These are phyloP conservation scores for Stenichneumon culpator DNA, from an alignment of 2,888 invertebrate species.

Conservation along the genomic window DNA sequence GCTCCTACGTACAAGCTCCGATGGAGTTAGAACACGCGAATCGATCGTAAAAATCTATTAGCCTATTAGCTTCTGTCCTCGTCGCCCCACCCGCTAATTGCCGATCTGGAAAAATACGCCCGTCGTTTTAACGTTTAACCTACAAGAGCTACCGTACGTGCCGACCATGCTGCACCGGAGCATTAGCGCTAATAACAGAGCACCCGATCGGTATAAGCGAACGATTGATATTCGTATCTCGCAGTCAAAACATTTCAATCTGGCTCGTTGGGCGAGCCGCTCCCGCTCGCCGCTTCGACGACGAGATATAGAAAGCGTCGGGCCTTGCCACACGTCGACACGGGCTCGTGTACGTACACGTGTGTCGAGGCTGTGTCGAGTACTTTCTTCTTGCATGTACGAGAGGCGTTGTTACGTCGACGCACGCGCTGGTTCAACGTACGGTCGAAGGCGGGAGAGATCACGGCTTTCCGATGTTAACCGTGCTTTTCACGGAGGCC, in stretches of 20 bases:
- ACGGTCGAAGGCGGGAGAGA: constrained; percentile 27
- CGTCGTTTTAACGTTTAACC: constrained; percentile 26
- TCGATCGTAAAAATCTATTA: constrained; percentile 59
- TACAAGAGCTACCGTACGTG: constrained; percentile 14
- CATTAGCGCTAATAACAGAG: constrained; percentile 12
- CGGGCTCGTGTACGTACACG: constrained; percentile 30
- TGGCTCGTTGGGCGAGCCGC: constrained; percentile 12
- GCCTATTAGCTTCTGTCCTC: constrained; percentile 55
- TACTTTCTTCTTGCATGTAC: constrained; percentile 67
- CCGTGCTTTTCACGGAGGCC: constrained; percentile 1
- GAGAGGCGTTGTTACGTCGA: constrained; percentile 37
- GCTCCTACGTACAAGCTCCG: constrained; percentile 6
- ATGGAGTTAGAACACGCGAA: constrained; percentile 59
- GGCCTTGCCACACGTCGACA: constrained; percentile 30
- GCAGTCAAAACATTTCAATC: constrained; percentile 71
- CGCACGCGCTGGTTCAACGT: constrained; percentile 47
- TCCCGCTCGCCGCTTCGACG: constrained; percentile 41
- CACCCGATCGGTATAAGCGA: constrained; percentile 28
- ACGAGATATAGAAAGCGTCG: constrained; percentile 63
- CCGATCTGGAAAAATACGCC: constrained; percentile 25
- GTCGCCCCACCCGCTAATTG: constrained; percentile 50
- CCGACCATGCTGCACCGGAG: background rate
- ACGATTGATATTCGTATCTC: constrained; percentile 68
- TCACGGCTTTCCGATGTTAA: constrained; percentile 23
- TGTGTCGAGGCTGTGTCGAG: background rate